Evolutionary conservation across 2,888 invertebrate species (phyloP).

Genomic region (Lochmaea crataegi): DNA sequence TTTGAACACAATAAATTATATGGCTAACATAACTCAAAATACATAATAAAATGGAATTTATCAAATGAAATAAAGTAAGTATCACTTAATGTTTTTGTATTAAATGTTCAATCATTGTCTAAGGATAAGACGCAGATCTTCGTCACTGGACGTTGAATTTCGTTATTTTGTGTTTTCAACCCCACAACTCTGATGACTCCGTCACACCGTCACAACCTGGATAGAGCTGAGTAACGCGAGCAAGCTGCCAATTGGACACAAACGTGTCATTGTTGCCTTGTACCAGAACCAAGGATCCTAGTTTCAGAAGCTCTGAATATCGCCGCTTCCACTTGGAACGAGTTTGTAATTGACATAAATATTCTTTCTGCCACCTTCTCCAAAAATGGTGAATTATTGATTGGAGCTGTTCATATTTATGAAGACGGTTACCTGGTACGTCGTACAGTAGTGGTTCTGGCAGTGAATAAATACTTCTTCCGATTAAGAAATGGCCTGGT

Average conservation of each 20-base stretch:
- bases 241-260: constrained; percentile 3
- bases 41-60: not conserved
- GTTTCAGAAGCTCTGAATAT: not conserved
- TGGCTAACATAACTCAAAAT: not conserved
- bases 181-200: not conserved
- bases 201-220: not conserved
- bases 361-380: not conserved
- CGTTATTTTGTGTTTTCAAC: not conserved
- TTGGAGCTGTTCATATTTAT: not conserved
- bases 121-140: not conserved
- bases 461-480: not conserved
- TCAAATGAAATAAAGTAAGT: not conserved
- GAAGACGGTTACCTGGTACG: not conserved
- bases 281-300: not conserved
- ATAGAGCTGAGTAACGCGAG: not conserved
- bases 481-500: not conserved
- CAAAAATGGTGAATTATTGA: not conserved
- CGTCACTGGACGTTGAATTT: constrained; percentile 1
- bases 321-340: constrained; percentile 4
- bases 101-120: not conserved
- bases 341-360: not conserved
- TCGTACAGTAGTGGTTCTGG: not conserved
- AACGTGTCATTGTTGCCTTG: constrained; percentile 1
- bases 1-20: not conserved
- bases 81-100: not conserved